phyloP scores from a whole-genome alignment of 2,113 vertebrate species.

The Osmerus mordax region DNA sequence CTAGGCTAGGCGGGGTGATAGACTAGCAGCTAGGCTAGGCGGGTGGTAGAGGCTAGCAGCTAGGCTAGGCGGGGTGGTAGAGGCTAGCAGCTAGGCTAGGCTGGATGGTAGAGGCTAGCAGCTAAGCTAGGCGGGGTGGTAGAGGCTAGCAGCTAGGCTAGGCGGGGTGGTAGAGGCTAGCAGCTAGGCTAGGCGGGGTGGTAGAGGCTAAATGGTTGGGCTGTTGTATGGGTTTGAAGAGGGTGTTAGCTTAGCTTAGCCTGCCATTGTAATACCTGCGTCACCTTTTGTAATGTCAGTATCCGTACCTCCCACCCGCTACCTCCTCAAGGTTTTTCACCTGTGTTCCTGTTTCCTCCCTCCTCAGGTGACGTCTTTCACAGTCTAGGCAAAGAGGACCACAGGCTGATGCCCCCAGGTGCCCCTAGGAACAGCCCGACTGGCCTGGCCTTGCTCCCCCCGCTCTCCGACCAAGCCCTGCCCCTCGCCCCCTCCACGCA shows the following conservation, averaged over 20 bases:
- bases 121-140: no score
- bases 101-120: no score
- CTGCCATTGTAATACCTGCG: not conserved
- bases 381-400: constrained; percentile 88
- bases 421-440: constrained; percentile 83
- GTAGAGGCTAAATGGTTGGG: no score
- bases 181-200: no score
- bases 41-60: no score
- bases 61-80: no score
- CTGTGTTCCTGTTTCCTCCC: not conserved
- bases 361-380: constrained; percentile 91
- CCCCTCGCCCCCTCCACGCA: constrained; percentile 79
- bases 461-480: constrained; percentile 77
- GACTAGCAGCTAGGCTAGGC: no score
- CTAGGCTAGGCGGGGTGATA: no score
- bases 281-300: not conserved
- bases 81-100: no score
- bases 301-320: not conserved
- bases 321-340: not conserved
- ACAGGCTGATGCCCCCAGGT: constrained; percentile 77
- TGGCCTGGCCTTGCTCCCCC: constrained; percentile 79
- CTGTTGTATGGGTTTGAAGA: not conserved
- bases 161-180: no score
- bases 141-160: no score
- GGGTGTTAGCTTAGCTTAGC: no score